These are phyloP conservation scores for Leptinotarsa defecta DNA, from an alignment of 1,140 invertebrate species.

Conservation along the genomic window DNA sequence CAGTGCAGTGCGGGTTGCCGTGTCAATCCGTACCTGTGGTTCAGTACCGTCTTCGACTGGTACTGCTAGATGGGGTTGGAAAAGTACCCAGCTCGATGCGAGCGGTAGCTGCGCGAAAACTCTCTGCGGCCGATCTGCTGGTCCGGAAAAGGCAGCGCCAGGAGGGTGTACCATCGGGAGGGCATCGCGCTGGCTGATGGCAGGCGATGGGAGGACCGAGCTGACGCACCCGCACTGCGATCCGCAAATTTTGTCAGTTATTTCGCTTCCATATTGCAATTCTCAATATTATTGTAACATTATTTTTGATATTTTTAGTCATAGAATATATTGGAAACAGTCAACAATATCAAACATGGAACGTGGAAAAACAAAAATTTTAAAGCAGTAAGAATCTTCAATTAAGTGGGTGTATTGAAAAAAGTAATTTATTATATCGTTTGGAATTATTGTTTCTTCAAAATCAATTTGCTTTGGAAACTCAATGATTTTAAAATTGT, in stretches of 20 bases:
- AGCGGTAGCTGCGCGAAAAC: conserved; percentile 73
- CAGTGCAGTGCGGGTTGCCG: conserved; percentile 45
- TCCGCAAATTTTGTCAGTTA: conserved; percentile 34
- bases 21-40: conserved; percentile 30
- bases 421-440: no score
- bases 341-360: no score
- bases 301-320: no score
- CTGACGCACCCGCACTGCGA: conserved; percentile 57
- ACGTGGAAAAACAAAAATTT: no score
- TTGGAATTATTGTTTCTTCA: no score
- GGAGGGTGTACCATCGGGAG: conserved; percentile 84
- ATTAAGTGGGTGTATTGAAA: no score
- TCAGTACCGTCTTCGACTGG: conserved; percentile 5
- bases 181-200: conserved; percentile 64
- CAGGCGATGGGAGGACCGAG: conserved; percentile 58
- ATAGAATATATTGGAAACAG: no score
- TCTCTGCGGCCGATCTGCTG: conserved; percentile 85
- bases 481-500: no score
- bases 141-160: conserved; percentile 89
- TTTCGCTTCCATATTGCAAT: no score
- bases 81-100: conserved; percentile 82
- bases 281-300: no score
- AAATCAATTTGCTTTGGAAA: no score
- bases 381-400: no score
- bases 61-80: conserved; percentile 64